Conservation (phyloP, 2,113 vertebrate species). For the Cygnus atratus region DNA sequence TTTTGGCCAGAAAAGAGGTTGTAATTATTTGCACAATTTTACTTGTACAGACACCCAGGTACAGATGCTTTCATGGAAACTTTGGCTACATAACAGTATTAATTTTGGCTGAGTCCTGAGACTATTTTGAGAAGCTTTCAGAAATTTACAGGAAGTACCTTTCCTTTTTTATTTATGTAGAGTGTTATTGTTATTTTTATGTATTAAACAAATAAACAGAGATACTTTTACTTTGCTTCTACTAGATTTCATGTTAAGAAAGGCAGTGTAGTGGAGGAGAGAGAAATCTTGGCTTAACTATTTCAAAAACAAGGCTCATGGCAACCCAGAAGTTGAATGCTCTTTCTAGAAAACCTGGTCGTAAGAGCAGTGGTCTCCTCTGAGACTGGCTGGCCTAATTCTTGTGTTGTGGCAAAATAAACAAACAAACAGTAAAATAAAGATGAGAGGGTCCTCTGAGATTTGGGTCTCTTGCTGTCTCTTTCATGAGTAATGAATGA, state of each 20-base stretch:
- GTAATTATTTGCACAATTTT: conserved; percentile 67
- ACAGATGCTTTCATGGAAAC: conserved; percentile 71
- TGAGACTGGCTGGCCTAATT: conserved; percentile 21
- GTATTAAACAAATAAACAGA: conserved; percentile 1
- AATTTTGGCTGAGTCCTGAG: conserved; percentile 62
- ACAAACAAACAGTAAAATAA: conserved; percentile 73
- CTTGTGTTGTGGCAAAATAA: conserved; percentile 65
- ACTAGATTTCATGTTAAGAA: not conserved
- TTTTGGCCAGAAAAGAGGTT: conserved; percentile 29
- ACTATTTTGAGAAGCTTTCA: conserved; percentile 72
- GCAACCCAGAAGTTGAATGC: conserved; percentile 14
- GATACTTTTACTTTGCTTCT: not conserved
- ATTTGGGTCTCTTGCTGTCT: conserved; percentile 61
- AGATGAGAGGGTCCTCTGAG: conserved; percentile 66
- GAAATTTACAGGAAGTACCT: conserved; percentile 67
- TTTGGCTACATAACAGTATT: conserved; percentile 60
- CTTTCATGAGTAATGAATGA: conserved; percentile 75
- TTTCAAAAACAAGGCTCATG: not conserved
- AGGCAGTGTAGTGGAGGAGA: not conserved
- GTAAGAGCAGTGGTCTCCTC: conserved; percentile 26
- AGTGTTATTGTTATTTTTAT: conserved; percentile 59
- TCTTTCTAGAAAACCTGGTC: conserved; percentile 68
- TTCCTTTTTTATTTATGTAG: conserved; percentile 64
- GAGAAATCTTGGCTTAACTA: conserved; percentile 3
- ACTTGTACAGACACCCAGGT: conserved; percentile 58